These are phyloP conservation scores for Himalopsyche anomala DNA, from an alignment of 2,888 invertebrate species.

Conservation along the genomic window DNA sequence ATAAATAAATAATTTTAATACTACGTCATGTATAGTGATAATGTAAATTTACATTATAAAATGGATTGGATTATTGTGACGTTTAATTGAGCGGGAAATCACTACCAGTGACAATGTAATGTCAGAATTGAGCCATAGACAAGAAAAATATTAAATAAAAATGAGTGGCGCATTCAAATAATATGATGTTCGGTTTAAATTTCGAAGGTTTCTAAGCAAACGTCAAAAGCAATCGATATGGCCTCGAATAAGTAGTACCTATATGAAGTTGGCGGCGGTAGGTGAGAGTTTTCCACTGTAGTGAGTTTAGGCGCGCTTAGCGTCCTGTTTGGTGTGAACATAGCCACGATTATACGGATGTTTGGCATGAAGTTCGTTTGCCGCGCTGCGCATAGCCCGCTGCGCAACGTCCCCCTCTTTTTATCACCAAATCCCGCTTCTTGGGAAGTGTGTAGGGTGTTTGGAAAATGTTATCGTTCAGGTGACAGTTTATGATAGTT, in stretches of 20 bases:
- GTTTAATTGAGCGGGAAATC: constrained; percentile 5
- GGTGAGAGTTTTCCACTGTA: constrained; percentile 35
- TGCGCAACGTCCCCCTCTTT: not conserved
- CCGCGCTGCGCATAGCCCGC: not conserved
- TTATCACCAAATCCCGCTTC: not conserved
- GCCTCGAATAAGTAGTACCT: constrained; percentile 40
- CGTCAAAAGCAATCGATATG: constrained; percentile 43
- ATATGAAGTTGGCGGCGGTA: constrained; percentile 38
- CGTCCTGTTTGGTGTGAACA: constrained; percentile 24
- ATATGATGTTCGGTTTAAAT: constrained; percentile 11
- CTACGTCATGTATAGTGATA: no score
- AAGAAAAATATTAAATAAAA: not conserved
- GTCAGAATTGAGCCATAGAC: not conserved
- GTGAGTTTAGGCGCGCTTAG: constrained; percentile 27
- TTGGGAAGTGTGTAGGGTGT: constrained; percentile 31
- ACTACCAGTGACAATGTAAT: not conserved
- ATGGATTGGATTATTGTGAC: not conserved
- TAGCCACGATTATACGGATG: not conserved
- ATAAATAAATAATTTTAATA: no score
- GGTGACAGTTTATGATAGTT: no score
- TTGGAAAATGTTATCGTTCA: not conserved
- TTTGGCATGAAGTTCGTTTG: constrained; percentile 25
- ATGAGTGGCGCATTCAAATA: not conserved
- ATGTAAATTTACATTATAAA: no score
- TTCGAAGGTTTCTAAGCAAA: constrained; percentile 42